phyloP scores from a whole-genome alignment of 2,113 vertebrate species.

The Burhinus oedicnemus region DNA sequence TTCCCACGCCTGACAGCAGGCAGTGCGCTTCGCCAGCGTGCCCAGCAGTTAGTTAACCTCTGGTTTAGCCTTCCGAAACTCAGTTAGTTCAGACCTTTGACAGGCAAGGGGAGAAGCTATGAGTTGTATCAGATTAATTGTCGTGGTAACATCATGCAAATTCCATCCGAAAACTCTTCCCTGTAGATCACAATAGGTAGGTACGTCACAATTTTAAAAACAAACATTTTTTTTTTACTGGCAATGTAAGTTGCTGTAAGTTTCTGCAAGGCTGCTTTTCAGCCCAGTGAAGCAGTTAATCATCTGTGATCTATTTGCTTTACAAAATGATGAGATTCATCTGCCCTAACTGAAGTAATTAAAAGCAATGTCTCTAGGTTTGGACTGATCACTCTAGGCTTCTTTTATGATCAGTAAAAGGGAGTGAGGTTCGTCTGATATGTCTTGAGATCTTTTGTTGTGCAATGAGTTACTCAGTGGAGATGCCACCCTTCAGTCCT shows the following conservation, averaged over 20 bases:
- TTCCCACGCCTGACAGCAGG: neutral
- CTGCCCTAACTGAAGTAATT: neutral
- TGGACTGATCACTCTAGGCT: neutral
- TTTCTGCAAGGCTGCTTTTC: neutral
- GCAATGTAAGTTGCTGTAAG: neutral
- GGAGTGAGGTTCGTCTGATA: neutral
- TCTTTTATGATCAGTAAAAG: neutral
- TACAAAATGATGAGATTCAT: neutral
- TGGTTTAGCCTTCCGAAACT: neutral
- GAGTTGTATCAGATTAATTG: neutral
- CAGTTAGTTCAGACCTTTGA: neutral
- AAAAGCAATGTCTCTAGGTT: neutral
- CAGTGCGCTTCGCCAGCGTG: fast-evolving
- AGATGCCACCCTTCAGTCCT: neutral
- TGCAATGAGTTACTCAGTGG: neutral
- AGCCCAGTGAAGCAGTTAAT: neutral
- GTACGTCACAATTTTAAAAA: neutral
- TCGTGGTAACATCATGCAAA: neutral
- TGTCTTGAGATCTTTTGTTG: neutral
- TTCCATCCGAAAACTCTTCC: neutral
- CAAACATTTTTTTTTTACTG: neutral
- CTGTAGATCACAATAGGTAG: neutral
- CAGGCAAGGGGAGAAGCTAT: neutral
- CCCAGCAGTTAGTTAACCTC: neutral
- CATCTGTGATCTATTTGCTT: neutral